Evolutionary conservation across 2,888 invertebrate species (phyloP), one percentile per base, ranked within the genome.

Genomic region (Eupithecia pulchellata): DNA sequence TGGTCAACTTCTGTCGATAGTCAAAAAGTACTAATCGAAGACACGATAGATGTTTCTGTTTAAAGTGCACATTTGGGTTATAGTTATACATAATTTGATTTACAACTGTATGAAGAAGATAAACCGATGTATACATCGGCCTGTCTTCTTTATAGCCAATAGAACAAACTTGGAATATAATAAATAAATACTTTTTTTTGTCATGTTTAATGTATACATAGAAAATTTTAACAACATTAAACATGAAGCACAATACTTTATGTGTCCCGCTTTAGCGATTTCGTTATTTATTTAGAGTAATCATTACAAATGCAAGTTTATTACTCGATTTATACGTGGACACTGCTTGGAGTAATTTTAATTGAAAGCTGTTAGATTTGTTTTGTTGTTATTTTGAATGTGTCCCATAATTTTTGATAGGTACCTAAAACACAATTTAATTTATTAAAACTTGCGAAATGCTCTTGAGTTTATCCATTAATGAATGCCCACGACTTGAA

Each of bases 221-320:
- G 6, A 32, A 32, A n/a, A n/a, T 2, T 9, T 17, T 39, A 14
- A 47, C 20, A 47, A 20, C 2, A 20, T 42, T n/a, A n/a, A n/a
- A 4, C 9, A 47, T 47, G 20, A 11, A 9, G 20, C 11, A 11
- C 20, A 11, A 47, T 20, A 47, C 11, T 47, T 47, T 11, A 11
- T 4, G 20, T 32, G 30, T 17, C 55, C 25, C n/a, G n/a, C 60
- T 20, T 34, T 61, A 20, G 20, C 29, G 34, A 61, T 34, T 34
- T 30, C 25, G 60, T 11, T 13, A 67, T 68, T 60, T 68, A 64
- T 68, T 71, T n/a, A 1, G 60, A 61, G 32, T 64, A 42, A 67
- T 64, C 65, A 39, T 62, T 70, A 66, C 36, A 60, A 71, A 64
- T 62, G 20, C 36, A 20, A 52, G 58, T 52, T 64, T 71, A 71